Percentiles rank a stretch among this genome's conserved stretches.
Evolutionary conservation across 2,113 vertebrate genomes (phyloP).

Genomic region (Calidris pugnax): DNA sequence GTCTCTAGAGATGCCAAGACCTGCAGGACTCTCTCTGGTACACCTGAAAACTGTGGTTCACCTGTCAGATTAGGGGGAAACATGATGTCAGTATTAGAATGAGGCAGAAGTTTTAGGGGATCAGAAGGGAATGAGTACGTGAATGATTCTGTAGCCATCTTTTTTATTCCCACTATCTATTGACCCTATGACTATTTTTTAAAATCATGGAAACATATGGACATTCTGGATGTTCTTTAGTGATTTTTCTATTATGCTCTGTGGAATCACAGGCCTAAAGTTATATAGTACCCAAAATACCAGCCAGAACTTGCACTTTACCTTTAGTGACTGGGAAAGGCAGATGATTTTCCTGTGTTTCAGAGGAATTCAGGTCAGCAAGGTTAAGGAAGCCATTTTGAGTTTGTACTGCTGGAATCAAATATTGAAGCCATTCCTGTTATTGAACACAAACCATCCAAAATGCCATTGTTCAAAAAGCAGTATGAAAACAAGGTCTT

Average conservation of each 20-base stretch:
- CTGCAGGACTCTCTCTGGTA: neutral
- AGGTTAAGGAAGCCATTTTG: neutral
- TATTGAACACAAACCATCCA: no score
- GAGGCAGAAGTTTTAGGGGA: neutral
- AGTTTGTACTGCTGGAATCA: neutral
- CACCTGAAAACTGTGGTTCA: neutral
- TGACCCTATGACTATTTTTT: neutral
- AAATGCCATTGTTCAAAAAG: no score
- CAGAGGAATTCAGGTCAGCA: neutral
- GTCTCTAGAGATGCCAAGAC: neutral
- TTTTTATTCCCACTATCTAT: neutral
- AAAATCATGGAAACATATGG: neutral
- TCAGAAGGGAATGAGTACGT: neutral
- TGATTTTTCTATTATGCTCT: neutral
- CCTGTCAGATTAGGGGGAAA: neutral
- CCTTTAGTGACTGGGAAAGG: neutral
- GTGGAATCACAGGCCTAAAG: neutral
- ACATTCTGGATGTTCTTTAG: neutral
- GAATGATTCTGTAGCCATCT: neutral
- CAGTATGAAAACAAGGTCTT: no score
- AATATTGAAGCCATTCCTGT: no score
- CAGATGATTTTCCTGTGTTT: neutral
- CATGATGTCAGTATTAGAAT: rapidly evolving
- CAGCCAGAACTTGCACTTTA: neutral
- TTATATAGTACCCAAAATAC: neutral